A percentile compares a stretch with the other conserved stretches of the same genome.
Conservation (phyloP, 1,140 invertebrate species). For the Drosophila ercepeae region DNA sequence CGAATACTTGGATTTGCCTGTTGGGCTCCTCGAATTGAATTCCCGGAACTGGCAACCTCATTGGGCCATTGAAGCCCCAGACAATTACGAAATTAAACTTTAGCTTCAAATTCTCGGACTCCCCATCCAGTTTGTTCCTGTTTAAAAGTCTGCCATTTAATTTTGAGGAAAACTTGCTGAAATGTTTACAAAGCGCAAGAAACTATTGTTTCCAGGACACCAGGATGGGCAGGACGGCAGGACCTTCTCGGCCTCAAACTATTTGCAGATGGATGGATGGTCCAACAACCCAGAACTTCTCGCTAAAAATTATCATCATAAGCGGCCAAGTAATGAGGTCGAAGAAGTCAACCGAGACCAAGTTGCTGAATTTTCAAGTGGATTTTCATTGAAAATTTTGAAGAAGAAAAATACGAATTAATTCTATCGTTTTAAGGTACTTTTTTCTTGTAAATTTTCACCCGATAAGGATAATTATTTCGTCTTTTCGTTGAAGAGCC, state of each 20-base stretch:
- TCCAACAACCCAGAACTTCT: neutral
- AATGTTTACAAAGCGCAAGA: slow-evolving; percentile 2
- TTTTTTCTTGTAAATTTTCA: neutral
- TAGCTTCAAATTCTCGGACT: neutral
- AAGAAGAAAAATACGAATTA: neutral
- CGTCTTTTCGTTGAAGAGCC: neutral
- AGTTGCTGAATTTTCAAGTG: too few species aligned
- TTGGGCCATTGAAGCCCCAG: slow-evolving; percentile 10
- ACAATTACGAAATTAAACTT: slow-evolving; percentile 33
- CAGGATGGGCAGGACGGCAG: too few species aligned
- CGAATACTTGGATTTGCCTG: neutral
- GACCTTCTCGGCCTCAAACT: too few species aligned
- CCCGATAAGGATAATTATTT: neutral
- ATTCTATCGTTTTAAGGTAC: neutral
- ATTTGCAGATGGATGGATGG: too few species aligned
- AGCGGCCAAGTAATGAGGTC: slow-evolving; percentile 62
- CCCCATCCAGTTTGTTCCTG: neutral
- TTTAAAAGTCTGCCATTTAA: slow-evolving; percentile 1
- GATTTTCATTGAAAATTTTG: neutral
- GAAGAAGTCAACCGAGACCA: slow-evolving; percentile 1
- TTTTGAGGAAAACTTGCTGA: neutral
- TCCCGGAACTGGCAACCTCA: neutral
- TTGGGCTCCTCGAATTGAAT: neutral
- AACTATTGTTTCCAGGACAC: slow-evolving; percentile 18
- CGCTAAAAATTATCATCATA: slow-evolving; percentile 70